Percentiles rank a stretch among this genome's conserved stretches.
Evolutionary conservation across 2,113 vertebrate genomes (phyloP).

Genomic region (Pseudopodoces humilis): DNA sequence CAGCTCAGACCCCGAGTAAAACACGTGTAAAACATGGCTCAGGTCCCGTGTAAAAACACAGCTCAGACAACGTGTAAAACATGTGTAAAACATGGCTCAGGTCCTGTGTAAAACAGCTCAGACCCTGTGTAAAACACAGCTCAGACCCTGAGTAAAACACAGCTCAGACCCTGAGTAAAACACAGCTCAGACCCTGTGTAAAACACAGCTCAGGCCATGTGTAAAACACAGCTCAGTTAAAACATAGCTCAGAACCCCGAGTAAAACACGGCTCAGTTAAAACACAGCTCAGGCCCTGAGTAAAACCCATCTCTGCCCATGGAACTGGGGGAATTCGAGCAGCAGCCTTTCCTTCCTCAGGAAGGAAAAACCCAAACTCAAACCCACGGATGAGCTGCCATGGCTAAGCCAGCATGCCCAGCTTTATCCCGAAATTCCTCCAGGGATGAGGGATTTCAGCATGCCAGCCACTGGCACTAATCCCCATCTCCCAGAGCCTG

Average conservation of each 20-base stretch:
- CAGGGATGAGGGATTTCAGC: neutral
- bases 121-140: too few species aligned
- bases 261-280: too few species aligned
- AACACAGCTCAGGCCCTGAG: fast-evolving
- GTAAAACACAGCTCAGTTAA: too few species aligned
- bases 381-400: neutral
- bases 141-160: too few species aligned
- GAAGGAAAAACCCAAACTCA: neutral
- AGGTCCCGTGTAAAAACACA: too few species aligned
- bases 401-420: neutral
- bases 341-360: neutral
- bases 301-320: neutral
- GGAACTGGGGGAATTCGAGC: neutral
- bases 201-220: too few species aligned
- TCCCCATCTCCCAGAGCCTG: neutral
- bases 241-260: too few species aligned
- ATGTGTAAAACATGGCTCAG: too few species aligned
- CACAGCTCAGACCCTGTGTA: neutral
- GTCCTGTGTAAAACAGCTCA: neutral
- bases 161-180: too few species aligned
- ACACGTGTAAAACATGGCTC: too few species aligned
- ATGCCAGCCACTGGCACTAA: fast-evolving
- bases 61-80: too few species aligned
- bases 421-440: neutral
- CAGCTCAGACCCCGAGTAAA: too few species aligned